A percentile compares a stretch with the other conserved stretches of the same genome.
These are phyloP conservation scores for Callorhinus ursinus DNA, from an alignment of 2,113 vertebrate species.

Conservation along the genomic window DNA sequence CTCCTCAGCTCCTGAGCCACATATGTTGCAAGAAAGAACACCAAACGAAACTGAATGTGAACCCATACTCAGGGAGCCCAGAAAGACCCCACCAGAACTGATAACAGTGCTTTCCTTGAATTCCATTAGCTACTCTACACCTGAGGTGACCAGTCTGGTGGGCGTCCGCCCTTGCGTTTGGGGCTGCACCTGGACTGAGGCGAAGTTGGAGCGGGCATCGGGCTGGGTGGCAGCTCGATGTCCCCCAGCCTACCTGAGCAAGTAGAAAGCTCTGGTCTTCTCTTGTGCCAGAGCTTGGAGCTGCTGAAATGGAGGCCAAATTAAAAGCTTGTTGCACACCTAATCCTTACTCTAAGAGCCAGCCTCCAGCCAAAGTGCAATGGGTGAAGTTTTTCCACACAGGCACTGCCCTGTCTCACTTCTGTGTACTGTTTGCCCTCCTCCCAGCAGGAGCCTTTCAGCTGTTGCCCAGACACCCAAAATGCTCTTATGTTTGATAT, in stretches of 20 bases:
- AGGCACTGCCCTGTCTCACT: background rate
- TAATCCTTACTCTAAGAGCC: background rate
- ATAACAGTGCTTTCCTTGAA: background rate
- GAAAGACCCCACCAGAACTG: background rate
- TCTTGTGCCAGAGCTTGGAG: background rate
- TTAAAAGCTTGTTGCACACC: background rate
- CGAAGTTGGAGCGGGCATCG: accelerated
- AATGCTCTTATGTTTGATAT: background rate
- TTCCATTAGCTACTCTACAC: background rate
- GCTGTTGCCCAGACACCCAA: background rate
- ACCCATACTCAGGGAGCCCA: background rate
- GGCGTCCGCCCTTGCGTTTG: background rate
- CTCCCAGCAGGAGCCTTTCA: background rate
- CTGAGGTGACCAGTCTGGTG: background rate
- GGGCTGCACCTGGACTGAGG: background rate
- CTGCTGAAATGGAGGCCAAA: background rate
- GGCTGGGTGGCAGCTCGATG: background rate
- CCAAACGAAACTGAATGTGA: background rate
- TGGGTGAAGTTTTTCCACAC: background rate
- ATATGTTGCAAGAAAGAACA: background rate
- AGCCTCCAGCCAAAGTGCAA: background rate
- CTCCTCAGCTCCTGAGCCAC: background rate
- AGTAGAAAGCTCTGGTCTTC: background rate
- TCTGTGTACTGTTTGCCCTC: background rate
- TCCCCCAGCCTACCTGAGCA: background rate